Evolutionary conservation across 2,797 vertebrate genomes (phyloP).

Genomic region (Triplophysa yarkandensis): DNA sequence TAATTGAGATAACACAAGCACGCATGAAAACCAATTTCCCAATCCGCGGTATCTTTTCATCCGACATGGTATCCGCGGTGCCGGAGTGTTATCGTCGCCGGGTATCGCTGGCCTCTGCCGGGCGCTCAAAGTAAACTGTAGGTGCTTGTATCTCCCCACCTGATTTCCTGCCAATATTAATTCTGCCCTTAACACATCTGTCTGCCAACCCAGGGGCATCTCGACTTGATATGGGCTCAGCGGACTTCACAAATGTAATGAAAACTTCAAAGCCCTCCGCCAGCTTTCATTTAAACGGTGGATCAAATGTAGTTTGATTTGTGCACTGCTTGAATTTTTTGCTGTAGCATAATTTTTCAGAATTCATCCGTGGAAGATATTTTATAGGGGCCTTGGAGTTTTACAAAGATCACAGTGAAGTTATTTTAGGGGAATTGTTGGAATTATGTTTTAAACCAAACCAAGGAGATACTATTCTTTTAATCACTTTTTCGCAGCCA

Average conservation of each 20-base stretch:
- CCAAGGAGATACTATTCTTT: too few species aligned
- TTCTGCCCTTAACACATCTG: constrained; percentile 44
- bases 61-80: constrained; percentile 65
- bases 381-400: not conserved
- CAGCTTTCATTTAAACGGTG: constrained; percentile 17
- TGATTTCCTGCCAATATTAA: constrained; percentile 65
- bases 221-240: constrained; percentile 32
- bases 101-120: constrained; percentile 64
- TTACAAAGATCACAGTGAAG: too few species aligned
- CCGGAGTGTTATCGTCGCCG: constrained; percentile 61
- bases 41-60: constrained; percentile 69
- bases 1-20: constrained; percentile 68
- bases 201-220: constrained; percentile 45
- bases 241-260: constrained; percentile 24
- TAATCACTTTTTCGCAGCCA: too few species aligned
- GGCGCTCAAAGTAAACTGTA: constrained; percentile 49
- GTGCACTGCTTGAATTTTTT: not conserved
- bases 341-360: not conserved
- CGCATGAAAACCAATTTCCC: constrained; percentile 72
- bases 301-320: constrained; percentile 21
- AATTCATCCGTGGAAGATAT: not conserved
- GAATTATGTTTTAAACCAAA: not conserved
- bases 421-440: not conserved
- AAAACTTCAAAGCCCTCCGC: constrained; percentile 41
- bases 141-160: constrained; percentile 58